These are phyloP conservation scores for Philereme transversata DNA, from an alignment of 2,888 invertebrate species.

Conservation along the genomic window DNA sequence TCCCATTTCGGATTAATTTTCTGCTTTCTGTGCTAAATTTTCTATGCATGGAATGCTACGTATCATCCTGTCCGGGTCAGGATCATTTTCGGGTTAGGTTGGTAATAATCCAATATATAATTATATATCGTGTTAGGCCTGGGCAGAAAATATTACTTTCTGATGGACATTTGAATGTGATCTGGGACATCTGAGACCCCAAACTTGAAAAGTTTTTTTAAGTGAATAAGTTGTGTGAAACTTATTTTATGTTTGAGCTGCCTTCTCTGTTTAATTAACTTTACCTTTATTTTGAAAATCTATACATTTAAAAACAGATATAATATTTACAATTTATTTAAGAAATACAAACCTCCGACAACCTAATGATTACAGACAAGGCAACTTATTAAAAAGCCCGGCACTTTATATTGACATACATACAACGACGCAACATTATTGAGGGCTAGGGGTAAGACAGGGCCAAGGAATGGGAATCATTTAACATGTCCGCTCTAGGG, in stretches of 20 bases:
- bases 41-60: constrained; percentile 4
- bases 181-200: no score
- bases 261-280: no score
- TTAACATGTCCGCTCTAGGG: constrained; percentile 71
- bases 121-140: no score
- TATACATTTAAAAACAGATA: no score
- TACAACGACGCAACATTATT: constrained; percentile 48
- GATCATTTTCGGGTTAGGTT: background rate
- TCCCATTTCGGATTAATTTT: constrained; percentile 34
- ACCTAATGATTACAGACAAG: background rate
- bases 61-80: background rate
- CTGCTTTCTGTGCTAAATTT: constrained; percentile 26
- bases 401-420: constrained; percentile 29
- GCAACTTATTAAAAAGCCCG: constrained; percentile 31
- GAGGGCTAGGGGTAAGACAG: constrained; percentile 42
- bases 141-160: no score
- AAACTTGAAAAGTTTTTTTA: no score
- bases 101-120: constrained; percentile 1
- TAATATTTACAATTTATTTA: no score
- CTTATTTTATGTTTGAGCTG: no score
- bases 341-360: no score
- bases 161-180: no score
- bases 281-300: no score
- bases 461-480: constrained; percentile 63
- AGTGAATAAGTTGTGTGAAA: no score